phyloP scores from a whole-genome alignment of 1,140 invertebrate genomes.

The Tribolium castaneum region DNA sequence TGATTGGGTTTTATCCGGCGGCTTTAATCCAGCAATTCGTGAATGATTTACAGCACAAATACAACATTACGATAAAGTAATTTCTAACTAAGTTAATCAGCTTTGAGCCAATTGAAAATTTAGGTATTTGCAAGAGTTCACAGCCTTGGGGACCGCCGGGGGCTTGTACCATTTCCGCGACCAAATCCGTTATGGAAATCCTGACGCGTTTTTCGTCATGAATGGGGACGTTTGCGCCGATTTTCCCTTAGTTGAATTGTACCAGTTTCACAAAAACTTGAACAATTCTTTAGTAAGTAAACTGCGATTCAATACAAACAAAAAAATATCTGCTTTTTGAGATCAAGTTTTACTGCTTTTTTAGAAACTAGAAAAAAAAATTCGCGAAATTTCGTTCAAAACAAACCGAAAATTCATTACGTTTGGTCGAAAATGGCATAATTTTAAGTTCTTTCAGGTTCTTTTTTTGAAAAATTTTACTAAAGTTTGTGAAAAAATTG shows the following conservation, averaged over 20 bases:
- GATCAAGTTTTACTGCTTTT: too few relatives aligned
- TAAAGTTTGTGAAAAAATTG: too few relatives aligned
- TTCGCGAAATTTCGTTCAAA: too few relatives aligned
- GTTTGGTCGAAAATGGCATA: too few relatives aligned
- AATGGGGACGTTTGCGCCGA: constrained; percentile 99
- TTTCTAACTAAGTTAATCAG: background rate
- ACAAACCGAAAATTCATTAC: too few relatives aligned
- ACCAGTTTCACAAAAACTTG: constrained; percentile 80
- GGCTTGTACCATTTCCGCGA: constrained; percentile 98
- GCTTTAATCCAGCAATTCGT: constrained; percentile 88
- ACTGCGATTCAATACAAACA: background rate
- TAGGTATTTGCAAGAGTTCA: constrained; percentile 95
- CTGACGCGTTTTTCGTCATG: constrained; percentile 92
- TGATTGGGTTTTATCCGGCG: constrained; percentile 92
- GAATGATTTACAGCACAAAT: constrained; percentile 83
- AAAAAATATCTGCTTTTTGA: too few relatives aligned
- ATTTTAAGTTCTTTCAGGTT: too few relatives aligned
- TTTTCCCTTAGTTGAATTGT: constrained; percentile 90
- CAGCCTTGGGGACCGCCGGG: constrained; percentile 93
- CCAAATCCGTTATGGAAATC: constrained; percentile 91
- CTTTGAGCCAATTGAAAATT: background rate
- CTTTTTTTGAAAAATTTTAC: too few relatives aligned
- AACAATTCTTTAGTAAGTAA: constrained; percentile 27
- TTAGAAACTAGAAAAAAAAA: too few relatives aligned
- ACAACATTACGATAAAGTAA: constrained; percentile 85